phyloP scores from a whole-genome alignment of 2,797 vertebrate genomes.

The Microcaecilia unicolor region DNA sequence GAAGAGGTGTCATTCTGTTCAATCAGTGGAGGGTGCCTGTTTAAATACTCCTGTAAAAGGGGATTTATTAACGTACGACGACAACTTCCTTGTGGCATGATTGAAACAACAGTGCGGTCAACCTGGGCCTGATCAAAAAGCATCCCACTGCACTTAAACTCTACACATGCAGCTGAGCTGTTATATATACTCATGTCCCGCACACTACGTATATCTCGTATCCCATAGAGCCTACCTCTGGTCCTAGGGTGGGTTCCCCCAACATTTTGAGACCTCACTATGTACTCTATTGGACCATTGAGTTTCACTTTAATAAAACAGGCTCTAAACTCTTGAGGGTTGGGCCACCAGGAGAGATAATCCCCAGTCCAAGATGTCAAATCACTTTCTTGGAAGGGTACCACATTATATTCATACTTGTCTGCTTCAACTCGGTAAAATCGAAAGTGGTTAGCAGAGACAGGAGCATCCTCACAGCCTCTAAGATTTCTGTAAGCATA shows the following conservation, averaged over 20 bases:
- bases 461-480: constrained; percentile 75
- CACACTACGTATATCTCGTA: constrained; percentile 86
- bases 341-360: constrained; percentile 95
- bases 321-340: constrained; percentile 93
- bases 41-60: constrained; percentile 82
- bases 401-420: constrained; percentile 90
- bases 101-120: constrained; percentile 77
- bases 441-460: constrained; percentile 79
- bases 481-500: constrained; percentile 80
- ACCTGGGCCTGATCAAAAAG: constrained; percentile 80
- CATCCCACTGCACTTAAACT: constrained; percentile 96
- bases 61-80: constrained; percentile 61
- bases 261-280: constrained; percentile 77
- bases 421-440: constrained; percentile 91
- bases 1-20: constrained; percentile 59
- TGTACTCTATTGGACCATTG: constrained; percentile 81
- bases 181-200: constrained; percentile 57
- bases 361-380: constrained; percentile 85
- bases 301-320: constrained; percentile 89
- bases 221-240: constrained; percentile 76
- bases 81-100: constrained; percentile 85
- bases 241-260: constrained; percentile 81
- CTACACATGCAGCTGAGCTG: constrained; percentile 79
- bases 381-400: constrained; percentile 84
- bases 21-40: constrained; percentile 70